Base-by-base conservation (phyloP, 2,797 vertebrate species). In the Florisuga fusca region DNA sequence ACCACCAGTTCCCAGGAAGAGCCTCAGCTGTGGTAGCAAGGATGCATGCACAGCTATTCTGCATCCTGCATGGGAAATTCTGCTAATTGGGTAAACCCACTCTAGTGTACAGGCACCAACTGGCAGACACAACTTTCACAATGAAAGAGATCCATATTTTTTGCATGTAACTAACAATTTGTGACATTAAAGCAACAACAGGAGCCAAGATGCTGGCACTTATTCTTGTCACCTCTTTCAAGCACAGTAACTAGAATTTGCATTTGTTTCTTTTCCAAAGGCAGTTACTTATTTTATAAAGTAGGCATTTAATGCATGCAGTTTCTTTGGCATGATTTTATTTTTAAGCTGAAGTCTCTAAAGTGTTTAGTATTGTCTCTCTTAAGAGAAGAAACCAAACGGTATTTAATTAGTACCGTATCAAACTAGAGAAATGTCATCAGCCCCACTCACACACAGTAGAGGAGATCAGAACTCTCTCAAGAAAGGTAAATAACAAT, bases 101-200 rank as follows among this genome's bases (percentile, higher is more conserved):
- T 96, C 87, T 86, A 57, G 82, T 96, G 94, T 89, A 36, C 76
- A 89, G 87, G 54, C 91, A 95, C 96, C 96, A 96, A 91, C 95
- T 96, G 96, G 95, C 96, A 95, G 87, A 26, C 64, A 59, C 84
- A n/a, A 83, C 93, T 68, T 72, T 6, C 93, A 89, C 94, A 87
- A 94, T 45, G 84, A 94, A 93, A 86, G 27, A 86, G 84, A 87
- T 94, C 92, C 87, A 11, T 92, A 74, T 96, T 96, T 96, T 96
- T 83, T 92, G 75, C 90, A 95, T 95, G 92, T 95, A 95, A 95
- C 94, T 95, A 97, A 97, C 96, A 94, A 94, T 95, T 97, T 96
- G 91, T 97, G 96, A 96, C 95, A 94, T 95, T 81, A 92, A 95
- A 93, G 80, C 91, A 53, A 74, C 62, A 63, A 84, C 76, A 3